Base-by-base conservation (phyloP, 2,113 vertebrate genomes). In the Clarias batrachus region DNA sequence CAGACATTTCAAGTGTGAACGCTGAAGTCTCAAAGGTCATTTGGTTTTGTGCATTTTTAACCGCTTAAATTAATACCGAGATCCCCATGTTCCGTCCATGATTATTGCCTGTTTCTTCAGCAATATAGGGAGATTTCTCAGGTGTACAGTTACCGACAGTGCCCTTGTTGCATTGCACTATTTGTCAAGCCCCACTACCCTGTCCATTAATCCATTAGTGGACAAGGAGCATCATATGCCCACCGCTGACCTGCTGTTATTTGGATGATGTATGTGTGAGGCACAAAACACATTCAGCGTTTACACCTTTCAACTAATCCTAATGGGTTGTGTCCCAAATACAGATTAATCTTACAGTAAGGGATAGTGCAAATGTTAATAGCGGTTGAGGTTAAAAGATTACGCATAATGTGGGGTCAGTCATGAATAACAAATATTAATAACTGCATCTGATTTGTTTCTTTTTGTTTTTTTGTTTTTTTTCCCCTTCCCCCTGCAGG, bases 401-500 rank as follows among this genome's bases (percentile, higher is more conserved):
- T 21, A 59, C 4, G 3, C 17, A 33, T 78, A 78, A 78, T 78
- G 76, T 8, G 8, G 52, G 8, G 52, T 78, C 7, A 33, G 59
- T 62, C 41, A 62, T 37, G 11, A 17, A 17, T 25, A 54, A 16
- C 52, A 6, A 2, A 41, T 81, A 14, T 81, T 19, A 60, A 62
- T 80, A 62, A 62, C 23, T 37, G 19, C 11, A 17, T 14, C 65
- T 21, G n/a, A 30, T 66, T 71, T 54, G 27, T 33, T 48, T 37
- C 0, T 86, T 59, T 85, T 30, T 71, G 79, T 48, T 59, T 4
- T 79, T 48, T 59, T 4, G 66, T 7, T 37, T 52, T 3, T 86
- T 59, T 81, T 3, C 21, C 83, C 86, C 7, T 85, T 59, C 79
- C 3, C n/a, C 84, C 86, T 1, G 14, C 89, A 95, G 97, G 82